Evolutionary conservation across 2,797 vertebrate species (phyloP), one percentile per base, ranked within the genome.

Genomic region (Scolopax bukidnonensis): DNA sequence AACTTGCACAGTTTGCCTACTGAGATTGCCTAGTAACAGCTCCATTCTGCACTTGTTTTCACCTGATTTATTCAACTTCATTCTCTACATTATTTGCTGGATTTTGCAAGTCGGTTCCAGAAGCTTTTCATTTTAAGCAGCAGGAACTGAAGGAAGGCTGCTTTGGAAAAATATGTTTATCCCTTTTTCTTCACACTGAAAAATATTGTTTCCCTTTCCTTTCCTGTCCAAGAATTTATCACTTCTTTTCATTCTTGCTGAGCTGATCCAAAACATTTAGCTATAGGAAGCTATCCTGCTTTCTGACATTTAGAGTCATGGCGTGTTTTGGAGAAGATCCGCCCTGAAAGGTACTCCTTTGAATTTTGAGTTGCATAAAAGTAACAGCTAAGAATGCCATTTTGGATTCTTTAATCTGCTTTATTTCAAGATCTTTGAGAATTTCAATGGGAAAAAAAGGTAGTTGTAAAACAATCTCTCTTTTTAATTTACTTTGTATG

Each of bases 111-210:
- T 84, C 1, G 0, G 68, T 91, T 93, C 56, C 68, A 90, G 88
- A 93, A 97, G 94, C 87, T 96, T 97, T 97, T 96, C 33, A 97
- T 98, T 97, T 97, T 93, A 95, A 98, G 80, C 97, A 97, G 96
- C 93, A 59, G 97, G 97, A 76, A 24, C 25, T 76, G 60, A 90
- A 94, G 68, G 80, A 94, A 92, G 84, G 84, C 92, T 97, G 63
- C 89, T 81, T 90, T 38, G 51, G 89, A 97, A 97, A 97, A 97
- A 93, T 60, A 18, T 68, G 61, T 92, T 92, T 88, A 79, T 53
- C 16, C 36, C 8, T 75, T 45, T 89, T 87, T 67, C 74, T 90
- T 93, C 68, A 67, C 53, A 67, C 25, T 77, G 65, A 54, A 94
- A 96, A 93, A 51, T 96, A 68, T 91, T 93, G 54, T 96, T 98